Conservation (phyloP, 2,113 vertebrate genomes). For the Dolichallabes microphthalmus region DNA sequence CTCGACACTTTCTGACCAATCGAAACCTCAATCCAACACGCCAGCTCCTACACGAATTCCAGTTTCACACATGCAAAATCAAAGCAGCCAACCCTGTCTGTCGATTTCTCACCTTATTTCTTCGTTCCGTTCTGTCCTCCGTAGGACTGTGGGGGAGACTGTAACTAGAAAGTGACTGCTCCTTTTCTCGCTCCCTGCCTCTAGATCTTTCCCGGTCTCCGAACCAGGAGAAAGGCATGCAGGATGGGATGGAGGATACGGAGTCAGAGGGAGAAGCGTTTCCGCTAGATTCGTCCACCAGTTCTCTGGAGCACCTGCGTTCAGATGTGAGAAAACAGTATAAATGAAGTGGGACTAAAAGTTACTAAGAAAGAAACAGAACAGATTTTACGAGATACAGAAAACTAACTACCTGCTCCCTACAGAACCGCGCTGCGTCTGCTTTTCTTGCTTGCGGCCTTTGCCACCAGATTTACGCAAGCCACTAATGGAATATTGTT, state of each 20-base stretch:
- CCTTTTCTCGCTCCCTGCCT: conserved; percentile 47
- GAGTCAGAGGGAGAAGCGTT: conserved; percentile 79
- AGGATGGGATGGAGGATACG: conserved; percentile 80
- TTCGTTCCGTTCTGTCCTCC: conserved; percentile 67
- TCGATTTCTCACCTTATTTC: conserved; percentile 62
- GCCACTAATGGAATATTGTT: conserved; percentile 63
- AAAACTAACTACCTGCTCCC: conserved; percentile 72
- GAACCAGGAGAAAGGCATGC: conserved; percentile 88
- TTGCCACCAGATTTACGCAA: conserved; percentile 84
- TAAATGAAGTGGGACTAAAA: neutral
- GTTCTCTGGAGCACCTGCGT: conserved; percentile 76
- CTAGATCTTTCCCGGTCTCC: conserved; percentile 78
- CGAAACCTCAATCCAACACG: neutral
- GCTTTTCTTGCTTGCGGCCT: conserved; percentile 78
- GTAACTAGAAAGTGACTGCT: conserved; percentile 75
- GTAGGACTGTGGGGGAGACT: conserved; percentile 76
- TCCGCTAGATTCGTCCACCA: conserved; percentile 71
- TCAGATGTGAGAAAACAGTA: neutral
- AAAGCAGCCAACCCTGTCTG: neutral
- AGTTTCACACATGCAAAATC: neutral
- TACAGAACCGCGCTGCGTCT: conserved; percentile 69
- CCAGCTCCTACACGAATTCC: neutral
- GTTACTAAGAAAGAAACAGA: neutral
- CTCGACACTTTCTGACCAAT: neutral
- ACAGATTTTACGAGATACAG: neutral